Conservation (phyloP, 1,140 invertebrate genomes). For the Aphis gossypii region DNA sequence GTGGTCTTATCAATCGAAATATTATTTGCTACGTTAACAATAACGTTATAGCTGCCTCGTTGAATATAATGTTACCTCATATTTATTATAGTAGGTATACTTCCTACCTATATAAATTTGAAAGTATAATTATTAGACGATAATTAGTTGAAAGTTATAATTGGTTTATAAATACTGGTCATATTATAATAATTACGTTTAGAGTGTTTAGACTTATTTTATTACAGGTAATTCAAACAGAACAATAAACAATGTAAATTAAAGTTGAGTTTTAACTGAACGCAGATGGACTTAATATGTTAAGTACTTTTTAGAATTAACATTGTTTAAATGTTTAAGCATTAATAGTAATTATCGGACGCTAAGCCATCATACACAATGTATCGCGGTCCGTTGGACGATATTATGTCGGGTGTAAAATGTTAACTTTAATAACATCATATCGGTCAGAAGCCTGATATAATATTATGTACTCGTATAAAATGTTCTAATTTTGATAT, state of each 20-base stretch:
- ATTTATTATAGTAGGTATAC: neutral
- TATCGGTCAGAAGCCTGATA: neutral
- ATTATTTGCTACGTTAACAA: conserved; percentile 19
- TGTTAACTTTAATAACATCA: neutral
- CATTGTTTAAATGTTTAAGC: neutral
- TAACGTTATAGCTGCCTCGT: neutral
- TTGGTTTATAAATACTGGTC: neutral
- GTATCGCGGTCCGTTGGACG: neutral
- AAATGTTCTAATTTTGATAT: neutral
- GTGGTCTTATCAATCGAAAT: conserved; percentile 19
- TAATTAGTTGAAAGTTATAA: neutral
- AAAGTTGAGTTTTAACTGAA: neutral
- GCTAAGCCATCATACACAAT: neutral
- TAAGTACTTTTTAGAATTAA: neutral
- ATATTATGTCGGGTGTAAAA: neutral
- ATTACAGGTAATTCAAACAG: neutral
- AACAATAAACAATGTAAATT: neutral
- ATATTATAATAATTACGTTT: neutral
- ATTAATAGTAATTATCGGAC: neutral
- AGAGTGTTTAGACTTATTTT: neutral
- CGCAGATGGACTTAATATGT: neutral
- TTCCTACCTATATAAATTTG: neutral
- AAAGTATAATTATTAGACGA: neutral
- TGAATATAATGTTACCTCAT: neutral
- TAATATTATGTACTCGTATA: neutral